Conservation (phyloP, 2,888 invertebrate genomes). For the Archips xylosteana region DNA sequence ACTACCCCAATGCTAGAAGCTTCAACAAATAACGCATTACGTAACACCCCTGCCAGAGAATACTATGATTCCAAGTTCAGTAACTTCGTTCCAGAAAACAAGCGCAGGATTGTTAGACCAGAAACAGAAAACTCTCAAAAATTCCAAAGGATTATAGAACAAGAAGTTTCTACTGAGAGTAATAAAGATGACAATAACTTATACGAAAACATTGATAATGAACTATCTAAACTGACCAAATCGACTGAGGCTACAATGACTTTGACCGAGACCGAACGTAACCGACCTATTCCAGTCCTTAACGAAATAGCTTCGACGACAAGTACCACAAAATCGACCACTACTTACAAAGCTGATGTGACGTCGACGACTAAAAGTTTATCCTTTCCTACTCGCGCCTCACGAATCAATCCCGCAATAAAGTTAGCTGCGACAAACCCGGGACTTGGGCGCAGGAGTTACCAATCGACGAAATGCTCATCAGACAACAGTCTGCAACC, state of each 20-base stretch:
- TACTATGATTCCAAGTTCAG: constrained; percentile 66
- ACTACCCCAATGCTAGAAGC: constrained; percentile 59
- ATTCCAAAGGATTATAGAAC: constrained; percentile 64
- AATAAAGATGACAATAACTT: constrained; percentile 42
- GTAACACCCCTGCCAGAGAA: constrained; percentile 53
- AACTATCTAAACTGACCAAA: constrained; percentile 52
- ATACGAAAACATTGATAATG: constrained; percentile 49
- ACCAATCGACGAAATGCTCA: constrained; percentile 88
- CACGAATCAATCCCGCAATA: constrained; percentile 91
- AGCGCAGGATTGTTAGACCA: constrained; percentile 46
- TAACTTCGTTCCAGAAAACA: constrained; percentile 55
- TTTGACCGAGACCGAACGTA: constrained; percentile 59
- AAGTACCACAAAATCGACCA: constrained; percentile 77
- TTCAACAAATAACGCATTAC: constrained; percentile 54
- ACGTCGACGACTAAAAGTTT: constrained; percentile 77
- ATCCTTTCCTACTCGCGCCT: constrained; percentile 87
- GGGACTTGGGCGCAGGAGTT: constrained; percentile 88
- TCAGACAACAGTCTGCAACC: constrained; percentile 89
- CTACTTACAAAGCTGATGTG: constrained; percentile 69
- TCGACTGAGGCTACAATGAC: constrained; percentile 53
- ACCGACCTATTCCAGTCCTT: constrained; percentile 56
- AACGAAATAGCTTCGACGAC: constrained; percentile 78
- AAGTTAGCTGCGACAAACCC: constrained; percentile 88
- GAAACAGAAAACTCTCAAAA: constrained; percentile 61
- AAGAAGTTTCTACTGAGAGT: constrained; percentile 50